These are phyloP conservation scores for Eupelmus urozonus DNA, from an alignment of 2,888 invertebrate genomes.

Conservation along the genomic window DNA sequence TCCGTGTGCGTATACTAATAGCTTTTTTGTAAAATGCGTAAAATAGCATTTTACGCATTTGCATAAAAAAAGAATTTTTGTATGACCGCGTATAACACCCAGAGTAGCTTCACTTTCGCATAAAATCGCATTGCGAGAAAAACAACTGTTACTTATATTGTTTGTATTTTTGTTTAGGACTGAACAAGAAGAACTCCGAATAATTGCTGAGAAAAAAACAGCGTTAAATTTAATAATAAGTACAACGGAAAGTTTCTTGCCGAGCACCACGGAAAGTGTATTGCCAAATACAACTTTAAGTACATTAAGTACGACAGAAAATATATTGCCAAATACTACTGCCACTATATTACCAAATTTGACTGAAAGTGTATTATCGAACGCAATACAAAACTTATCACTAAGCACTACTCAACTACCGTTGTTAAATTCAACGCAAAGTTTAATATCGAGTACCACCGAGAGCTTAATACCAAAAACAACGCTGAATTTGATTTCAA, in stretches of 20 bases:
- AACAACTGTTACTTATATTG: no score
- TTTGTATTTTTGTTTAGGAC: no score
- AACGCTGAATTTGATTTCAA: background rate
- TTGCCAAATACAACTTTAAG: background rate
- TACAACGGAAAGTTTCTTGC: background rate
- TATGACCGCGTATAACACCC: no score
- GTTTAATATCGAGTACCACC: background rate
- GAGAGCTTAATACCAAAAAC: background rate
- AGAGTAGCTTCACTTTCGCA: no score
- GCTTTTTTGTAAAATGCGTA: no score
- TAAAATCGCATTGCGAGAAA: no score
- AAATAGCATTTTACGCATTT: no score
- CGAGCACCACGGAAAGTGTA: constrained; percentile 1
- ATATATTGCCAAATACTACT: background rate
- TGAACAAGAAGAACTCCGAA: constrained; percentile 24
- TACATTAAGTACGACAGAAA: constrained; percentile 6
- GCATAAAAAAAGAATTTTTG: constrained; percentile 1
- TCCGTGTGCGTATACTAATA: no score
- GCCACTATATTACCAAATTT: background rate
- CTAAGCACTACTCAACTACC: background rate
- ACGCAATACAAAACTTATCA: background rate
- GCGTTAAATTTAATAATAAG: background rate
- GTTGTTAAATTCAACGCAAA: background rate
- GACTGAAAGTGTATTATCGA: background rate
- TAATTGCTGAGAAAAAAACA: background rate